A percentile compares a stretch with the other conserved stretches of the same genome.
Evolutionary conservation across 2,888 invertebrate species (phyloP).

Genomic region (Tuta absoluta): DNA sequence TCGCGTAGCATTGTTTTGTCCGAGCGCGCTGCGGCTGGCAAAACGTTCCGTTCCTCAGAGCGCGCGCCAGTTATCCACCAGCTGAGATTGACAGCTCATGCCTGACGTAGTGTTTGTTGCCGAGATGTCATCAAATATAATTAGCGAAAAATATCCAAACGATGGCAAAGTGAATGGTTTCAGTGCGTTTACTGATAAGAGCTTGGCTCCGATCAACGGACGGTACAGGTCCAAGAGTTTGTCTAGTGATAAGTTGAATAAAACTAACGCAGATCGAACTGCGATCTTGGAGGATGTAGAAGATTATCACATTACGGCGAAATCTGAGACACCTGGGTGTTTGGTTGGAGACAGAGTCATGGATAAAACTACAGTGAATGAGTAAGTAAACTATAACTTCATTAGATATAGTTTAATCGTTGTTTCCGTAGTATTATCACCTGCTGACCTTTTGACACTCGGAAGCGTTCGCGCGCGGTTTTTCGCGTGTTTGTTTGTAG

Average conservation of each 20-base stretch:
- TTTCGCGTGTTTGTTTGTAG: background rate
- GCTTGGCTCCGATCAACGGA: constrained; percentile 62
- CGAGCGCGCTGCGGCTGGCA: constrained; percentile 48
- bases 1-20: constrained; percentile 64
- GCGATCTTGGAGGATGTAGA: constrained; percentile 75
- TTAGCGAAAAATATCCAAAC: constrained; percentile 66
- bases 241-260: constrained; percentile 77
- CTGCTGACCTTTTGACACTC: constrained; percentile 35
- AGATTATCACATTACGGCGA: constrained; percentile 65
- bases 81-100: constrained; percentile 63
- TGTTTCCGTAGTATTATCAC: background rate
- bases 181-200: constrained; percentile 69
- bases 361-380: constrained; percentile 44
- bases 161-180: constrained; percentile 70
- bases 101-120: constrained; percentile 38
- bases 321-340: constrained; percentile 72
- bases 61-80: constrained; percentile 63
- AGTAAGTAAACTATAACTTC: constrained; percentile 22
- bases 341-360: constrained; percentile 60
- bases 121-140: constrained; percentile 73
- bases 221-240: constrained; percentile 74
- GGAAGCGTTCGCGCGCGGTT: background rate
- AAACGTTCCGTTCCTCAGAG: constrained; percentile 59
- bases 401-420: background rate
- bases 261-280: constrained; percentile 69